phyloP scores from a whole-genome alignment of 2,888 invertebrate genomes.

The Odontocerum albicorne region DNA sequence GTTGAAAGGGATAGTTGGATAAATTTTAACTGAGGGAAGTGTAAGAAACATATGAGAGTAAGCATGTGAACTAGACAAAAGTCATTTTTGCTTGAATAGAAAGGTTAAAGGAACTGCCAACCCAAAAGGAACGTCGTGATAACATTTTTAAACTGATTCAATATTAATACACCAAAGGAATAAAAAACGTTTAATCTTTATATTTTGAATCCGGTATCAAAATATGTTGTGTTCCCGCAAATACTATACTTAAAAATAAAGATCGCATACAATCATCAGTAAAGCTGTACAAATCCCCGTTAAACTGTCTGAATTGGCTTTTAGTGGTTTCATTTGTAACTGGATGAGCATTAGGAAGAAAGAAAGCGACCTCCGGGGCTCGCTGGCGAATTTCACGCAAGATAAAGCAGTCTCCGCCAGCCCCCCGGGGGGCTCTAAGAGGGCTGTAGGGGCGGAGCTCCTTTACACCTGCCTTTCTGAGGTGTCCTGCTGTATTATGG shows the following conservation, averaged over 20 bases:
- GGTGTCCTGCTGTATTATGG: constrained; percentile 18
- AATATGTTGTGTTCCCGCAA: background rate
- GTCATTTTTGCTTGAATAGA: too few relatives aligned
- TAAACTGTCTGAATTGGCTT: constrained; percentile 23
- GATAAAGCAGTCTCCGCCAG: constrained; percentile 27
- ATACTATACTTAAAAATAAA: background rate
- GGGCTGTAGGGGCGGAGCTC: background rate
- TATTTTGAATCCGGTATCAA: background rate
- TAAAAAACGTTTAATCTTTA: background rate
- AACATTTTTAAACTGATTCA: too few relatives aligned
- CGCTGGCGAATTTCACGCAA: constrained; percentile 30
- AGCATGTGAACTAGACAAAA: too few relatives aligned
- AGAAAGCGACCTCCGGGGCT: constrained; percentile 20
- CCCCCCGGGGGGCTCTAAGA: background rate
- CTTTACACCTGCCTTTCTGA: constrained; percentile 20
- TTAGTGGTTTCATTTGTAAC: constrained; percentile 17
- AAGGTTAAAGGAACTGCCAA: too few relatives aligned
- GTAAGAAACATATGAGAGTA: too few relatives aligned
- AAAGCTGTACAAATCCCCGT: background rate
- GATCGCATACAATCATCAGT: background rate
- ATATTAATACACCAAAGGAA: too few relatives aligned
- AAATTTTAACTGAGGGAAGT: too few relatives aligned
- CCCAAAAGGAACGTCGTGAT: too few relatives aligned
- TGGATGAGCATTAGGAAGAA: constrained; percentile 16
- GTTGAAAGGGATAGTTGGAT: too few relatives aligned